Evolutionary conservation across 1,140 invertebrate genomes (phyloP).

Genomic region (Drosophila murphyi): DNA sequence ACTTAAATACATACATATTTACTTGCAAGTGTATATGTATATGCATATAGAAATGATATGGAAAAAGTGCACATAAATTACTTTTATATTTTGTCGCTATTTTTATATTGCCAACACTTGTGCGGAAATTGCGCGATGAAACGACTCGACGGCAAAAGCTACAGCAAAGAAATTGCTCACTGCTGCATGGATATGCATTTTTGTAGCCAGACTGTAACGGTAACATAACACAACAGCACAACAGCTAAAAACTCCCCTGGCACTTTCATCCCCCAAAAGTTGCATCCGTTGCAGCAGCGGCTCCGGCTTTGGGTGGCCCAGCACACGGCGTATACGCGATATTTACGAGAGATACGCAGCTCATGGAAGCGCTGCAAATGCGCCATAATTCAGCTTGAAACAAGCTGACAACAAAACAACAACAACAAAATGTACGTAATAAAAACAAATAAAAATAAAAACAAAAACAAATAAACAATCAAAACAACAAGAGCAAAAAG

Average conservation of each 20-base stretch:
- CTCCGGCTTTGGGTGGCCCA: conserved; percentile 16
- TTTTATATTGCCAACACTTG: conserved; percentile 83
- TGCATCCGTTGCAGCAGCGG: conserved; percentile 17
- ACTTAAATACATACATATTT: conserved; percentile 5
- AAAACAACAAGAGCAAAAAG: not conserved
- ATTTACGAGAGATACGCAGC: conserved; percentile 67
- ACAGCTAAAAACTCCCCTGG: conserved; percentile 10
- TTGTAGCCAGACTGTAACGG: conserved; percentile 65
- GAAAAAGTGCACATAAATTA: conserved; percentile 80
- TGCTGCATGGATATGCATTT: conserved; percentile 55
- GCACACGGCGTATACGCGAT: conserved; percentile 59
- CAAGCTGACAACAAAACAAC: conserved; percentile 31
- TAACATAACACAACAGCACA: conserved; percentile 10
- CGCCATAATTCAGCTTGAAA: conserved; percentile 69
- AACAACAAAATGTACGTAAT: not conserved
- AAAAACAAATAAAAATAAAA: conserved; percentile 3
- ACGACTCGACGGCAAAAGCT: conserved; percentile 50
- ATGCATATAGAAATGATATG: conserved; percentile 72
- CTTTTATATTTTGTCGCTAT: conserved; percentile 83
- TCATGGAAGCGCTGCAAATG: conserved; percentile 44
- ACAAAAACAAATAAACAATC: conserved; percentile 9
- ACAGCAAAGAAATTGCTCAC: conserved; percentile 69
- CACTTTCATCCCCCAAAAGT: not conserved
- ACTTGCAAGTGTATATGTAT: conserved; percentile 17
- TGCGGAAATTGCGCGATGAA: conserved; percentile 81